These are phyloP conservation scores for Neuroscelio doddi DNA, from an alignment of 2,888 invertebrate genomes.

Conservation along the genomic window DNA sequence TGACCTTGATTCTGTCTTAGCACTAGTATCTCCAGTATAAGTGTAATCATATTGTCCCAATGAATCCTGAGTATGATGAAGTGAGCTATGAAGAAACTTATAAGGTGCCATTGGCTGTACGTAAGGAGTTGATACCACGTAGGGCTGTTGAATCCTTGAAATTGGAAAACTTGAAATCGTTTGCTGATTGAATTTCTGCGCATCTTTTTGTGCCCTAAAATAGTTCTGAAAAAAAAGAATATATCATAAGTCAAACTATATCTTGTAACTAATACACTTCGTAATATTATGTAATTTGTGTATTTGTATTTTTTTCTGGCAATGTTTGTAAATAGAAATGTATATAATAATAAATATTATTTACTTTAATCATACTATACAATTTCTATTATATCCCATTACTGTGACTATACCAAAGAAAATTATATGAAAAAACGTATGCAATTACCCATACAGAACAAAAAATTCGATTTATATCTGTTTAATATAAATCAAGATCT, in stretches of 20 bases:
- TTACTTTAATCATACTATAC: no score
- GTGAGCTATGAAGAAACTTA: slow-evolving; percentile 61
- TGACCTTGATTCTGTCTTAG: slow-evolving; percentile 77
- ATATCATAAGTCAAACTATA: background rate
- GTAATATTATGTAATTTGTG: background rate
- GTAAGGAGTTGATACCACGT: slow-evolving; percentile 50
- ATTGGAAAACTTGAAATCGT: slow-evolving; percentile 15
- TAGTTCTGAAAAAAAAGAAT: slow-evolving; percentile 9
- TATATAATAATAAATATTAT: no score
- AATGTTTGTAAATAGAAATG: no score
- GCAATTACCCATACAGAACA: no score
- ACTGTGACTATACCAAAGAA: no score
- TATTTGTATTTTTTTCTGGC: background rate
- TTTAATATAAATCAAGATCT: no score
- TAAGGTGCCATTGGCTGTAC: slow-evolving; percentile 58
- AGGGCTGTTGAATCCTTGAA: slow-evolving; percentile 19
- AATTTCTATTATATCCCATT: no score
- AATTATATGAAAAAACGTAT: no score
- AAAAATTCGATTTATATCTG: no score
- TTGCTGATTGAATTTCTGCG: slow-evolving; percentile 10
- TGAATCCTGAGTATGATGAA: slow-evolving; percentile 75
- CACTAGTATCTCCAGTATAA: slow-evolving; percentile 78
- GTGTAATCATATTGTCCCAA: slow-evolving; percentile 77
- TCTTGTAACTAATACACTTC: background rate
- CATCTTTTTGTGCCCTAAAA: slow-evolving; percentile 12